These are phyloP conservation scores for Chrysolophus pictus DNA, from an alignment of 2,797 vertebrate species.

Conservation along the genomic window DNA sequence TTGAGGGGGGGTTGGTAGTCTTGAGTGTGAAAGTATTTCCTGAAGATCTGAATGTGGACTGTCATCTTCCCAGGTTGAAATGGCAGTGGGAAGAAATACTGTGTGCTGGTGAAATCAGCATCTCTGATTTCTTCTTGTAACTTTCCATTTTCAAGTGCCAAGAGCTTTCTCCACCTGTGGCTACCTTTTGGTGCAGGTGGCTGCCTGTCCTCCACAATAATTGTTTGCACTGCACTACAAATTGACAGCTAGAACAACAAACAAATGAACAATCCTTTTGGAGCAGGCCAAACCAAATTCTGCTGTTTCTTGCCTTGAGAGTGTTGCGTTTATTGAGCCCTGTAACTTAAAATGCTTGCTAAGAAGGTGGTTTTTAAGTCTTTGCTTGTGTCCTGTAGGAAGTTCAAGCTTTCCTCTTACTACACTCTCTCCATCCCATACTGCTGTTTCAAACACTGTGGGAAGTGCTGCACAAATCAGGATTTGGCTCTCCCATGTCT, in stretches of 20 bases:
- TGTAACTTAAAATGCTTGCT: background rate
- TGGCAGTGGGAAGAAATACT: background rate
- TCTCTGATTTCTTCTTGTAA: fast-evolving
- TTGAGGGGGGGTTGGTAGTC: fast-evolving
- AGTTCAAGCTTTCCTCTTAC: background rate
- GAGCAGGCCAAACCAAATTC: background rate
- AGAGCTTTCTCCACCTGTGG: background rate
- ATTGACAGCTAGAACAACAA: background rate
- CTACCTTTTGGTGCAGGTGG: background rate
- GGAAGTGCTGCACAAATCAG: no score
- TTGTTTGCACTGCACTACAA: background rate
- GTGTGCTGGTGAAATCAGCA: no score
- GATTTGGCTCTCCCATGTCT: background rate
- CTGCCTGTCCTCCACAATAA: background rate
- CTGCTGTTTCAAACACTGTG: background rate
- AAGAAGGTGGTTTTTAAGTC: no score
- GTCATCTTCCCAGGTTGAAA: fast-evolving
- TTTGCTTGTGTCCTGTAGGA: fast-evolving
- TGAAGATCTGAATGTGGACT: background rate
- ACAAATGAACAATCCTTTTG: background rate
- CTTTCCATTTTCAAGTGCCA: background rate
- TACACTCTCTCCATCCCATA: background rate
- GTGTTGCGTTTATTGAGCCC: background rate
- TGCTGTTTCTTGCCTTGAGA: background rate
- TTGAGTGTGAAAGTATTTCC: background rate